Conservation (phyloP, 2,797 vertebrate species). For the Karalla daura region DNA sequence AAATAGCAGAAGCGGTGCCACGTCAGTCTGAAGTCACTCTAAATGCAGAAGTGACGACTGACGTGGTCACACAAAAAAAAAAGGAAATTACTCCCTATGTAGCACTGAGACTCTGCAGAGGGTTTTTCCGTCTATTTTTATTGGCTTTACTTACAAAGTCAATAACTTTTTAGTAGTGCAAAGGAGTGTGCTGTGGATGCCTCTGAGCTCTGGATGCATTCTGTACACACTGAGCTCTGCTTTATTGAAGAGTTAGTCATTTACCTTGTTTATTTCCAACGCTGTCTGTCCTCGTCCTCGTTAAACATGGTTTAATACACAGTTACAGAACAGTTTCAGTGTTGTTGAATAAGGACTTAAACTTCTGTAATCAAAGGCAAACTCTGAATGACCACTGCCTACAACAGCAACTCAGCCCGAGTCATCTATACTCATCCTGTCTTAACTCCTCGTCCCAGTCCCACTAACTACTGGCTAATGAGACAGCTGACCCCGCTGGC, state of each 20-base stretch:
- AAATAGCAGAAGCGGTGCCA: conserved; percentile 8
- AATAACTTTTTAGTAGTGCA: not conserved
- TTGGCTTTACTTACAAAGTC: conserved; percentile 15
- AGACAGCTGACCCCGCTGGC: conserved; percentile 56
- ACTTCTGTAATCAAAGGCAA: conserved; percentile 4
- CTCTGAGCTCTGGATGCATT: not conserved
- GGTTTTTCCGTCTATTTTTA: not conserved
- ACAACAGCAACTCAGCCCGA: conserved; percentile 40
- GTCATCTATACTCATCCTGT: conserved; percentile 24
- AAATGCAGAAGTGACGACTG: conserved; percentile 22
- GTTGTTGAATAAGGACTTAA: not conserved
- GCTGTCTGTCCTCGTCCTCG: no score
- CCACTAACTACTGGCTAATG: conserved; percentile 50
- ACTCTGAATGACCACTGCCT: conserved; percentile 10
- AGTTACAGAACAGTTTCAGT: not conserved
- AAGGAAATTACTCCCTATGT: not conserved
- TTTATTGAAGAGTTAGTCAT: not conserved
- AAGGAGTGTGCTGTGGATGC: not conserved
- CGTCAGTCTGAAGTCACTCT: not conserved
- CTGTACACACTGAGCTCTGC: not conserved
- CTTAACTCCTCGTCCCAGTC: conserved; percentile 14
- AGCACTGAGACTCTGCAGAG: not conserved
- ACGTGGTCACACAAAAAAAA: no score
- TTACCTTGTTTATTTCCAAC: not conserved
- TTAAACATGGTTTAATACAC: not conserved